Percentiles rank a stretch among this genome's conserved stretches.
These are phyloP conservation scores for Xenopus tropicalis DNA, from an alignment of 2,113 vertebrate genomes.

Conservation along the genomic window UCB_Xtro_10.0 CM004449.2:90023501-90024000, in stretches of 20 bases:
- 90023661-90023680: slow-evolving; percentile 66
- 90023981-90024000: not conserved
- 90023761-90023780: not conserved
- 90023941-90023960: slow-evolving; percentile 13
- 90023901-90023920: slow-evolving; percentile 49
- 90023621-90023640: slow-evolving; percentile 50
- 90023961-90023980: not conserved
- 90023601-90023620: slow-evolving; percentile 9
- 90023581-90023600: slow-evolving; percentile 23
- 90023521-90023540: no score
- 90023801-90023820: slow-evolving; percentile 38
- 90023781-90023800: not conserved
- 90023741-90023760: slow-evolving; percentile 50
- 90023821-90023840: slow-evolving; percentile 55
- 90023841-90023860: slow-evolving; percentile 57
- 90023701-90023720: slow-evolving; percentile 48
- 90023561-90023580: slow-evolving; percentile 33
- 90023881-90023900: slow-evolving; percentile 47
- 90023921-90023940: slow-evolving; percentile 44
- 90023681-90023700: slow-evolving; percentile 63
- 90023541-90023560: no score
- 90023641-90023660: slow-evolving; percentile 63
- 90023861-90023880: slow-evolving; percentile 47
- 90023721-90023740: slow-evolving; percentile 61
- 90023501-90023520: no score